These are phyloP conservation scores for Anoplolepis gracilipes DNA, from an alignment of 1,140 invertebrate species.

Conservation along the genomic window DNA sequence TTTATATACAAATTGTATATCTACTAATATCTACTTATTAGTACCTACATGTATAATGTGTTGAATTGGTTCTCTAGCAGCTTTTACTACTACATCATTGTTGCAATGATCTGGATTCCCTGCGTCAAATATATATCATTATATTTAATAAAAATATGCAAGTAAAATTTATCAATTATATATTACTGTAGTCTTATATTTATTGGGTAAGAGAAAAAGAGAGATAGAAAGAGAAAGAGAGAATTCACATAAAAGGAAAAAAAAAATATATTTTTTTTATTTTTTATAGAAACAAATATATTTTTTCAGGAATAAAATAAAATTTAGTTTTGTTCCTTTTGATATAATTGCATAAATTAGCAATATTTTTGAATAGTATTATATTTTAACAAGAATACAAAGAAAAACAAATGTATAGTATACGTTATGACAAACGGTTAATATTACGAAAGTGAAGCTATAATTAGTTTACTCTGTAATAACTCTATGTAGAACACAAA, in stretches of 20 bases:
- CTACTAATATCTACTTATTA: too few relatives aligned
- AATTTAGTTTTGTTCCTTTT: background rate
- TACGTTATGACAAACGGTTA: background rate
- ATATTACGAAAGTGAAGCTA: background rate
- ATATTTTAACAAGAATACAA: background rate
- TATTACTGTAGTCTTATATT: background rate
- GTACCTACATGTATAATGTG: constrained; percentile 73
- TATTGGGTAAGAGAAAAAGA: background rate
- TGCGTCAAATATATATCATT: constrained; percentile 55
- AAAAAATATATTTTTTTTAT: background rate
- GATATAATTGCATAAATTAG: background rate
- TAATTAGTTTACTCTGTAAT: background rate
- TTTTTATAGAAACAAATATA: background rate
- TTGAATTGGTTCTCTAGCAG: constrained; percentile 69
- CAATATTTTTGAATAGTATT: background rate
- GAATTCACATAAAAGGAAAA: too few relatives aligned
- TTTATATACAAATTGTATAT: background rate
- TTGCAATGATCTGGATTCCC: constrained; percentile 71
- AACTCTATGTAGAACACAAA: background rate
- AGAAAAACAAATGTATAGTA: background rate
- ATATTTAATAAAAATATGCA: background rate
- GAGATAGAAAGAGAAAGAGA: too few relatives aligned
- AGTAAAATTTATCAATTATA: background rate
- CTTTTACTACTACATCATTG: constrained; percentile 68
- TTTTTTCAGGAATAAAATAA: background rate